Conservation (phyloP, 2,888 invertebrate genomes). For the Dendrolimus pini region DNA sequence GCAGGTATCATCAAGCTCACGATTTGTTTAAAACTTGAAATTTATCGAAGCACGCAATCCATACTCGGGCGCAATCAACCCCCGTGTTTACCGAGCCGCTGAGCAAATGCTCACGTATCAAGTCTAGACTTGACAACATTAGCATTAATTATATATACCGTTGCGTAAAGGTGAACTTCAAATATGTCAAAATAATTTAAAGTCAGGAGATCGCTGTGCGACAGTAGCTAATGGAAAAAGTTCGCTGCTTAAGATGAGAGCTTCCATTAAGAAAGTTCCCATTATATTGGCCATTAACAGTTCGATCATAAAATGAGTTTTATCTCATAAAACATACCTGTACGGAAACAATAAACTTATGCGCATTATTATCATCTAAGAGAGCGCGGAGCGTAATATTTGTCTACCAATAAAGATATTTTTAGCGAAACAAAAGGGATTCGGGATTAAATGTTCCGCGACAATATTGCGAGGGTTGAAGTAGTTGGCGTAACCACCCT, state of each 20-base stretch:
- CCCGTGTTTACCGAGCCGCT: not conserved
- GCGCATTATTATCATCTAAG: not conserved
- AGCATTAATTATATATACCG: not conserved
- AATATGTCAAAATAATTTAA: not conserved
- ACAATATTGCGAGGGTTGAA: not conserved
- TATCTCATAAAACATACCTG: not conserved
- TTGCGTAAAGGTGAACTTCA: not conserved
- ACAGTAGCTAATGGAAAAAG: not conserved
- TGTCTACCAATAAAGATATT: not conserved
- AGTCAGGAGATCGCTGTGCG: not conserved
- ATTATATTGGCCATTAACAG: not conserved
- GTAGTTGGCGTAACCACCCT: constrained; percentile 7
- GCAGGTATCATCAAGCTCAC: not conserved
- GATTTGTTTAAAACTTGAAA: not conserved
- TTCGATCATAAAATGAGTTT: not conserved
- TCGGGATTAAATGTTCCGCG: not conserved
- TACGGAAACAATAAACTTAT: not conserved
- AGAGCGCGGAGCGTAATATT: not conserved
- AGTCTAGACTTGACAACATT: not conserved
- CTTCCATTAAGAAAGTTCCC: not conserved
- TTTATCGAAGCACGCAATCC: not conserved
- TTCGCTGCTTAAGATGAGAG: not conserved
- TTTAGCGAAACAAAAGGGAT: not conserved
- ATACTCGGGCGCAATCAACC: not conserved
- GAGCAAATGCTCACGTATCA: not conserved